These are phyloP conservation scores for Myanophis thanlyinensis DNA, from an alignment of 2,113 vertebrate genomes.

Conservation along the genomic window DNA sequence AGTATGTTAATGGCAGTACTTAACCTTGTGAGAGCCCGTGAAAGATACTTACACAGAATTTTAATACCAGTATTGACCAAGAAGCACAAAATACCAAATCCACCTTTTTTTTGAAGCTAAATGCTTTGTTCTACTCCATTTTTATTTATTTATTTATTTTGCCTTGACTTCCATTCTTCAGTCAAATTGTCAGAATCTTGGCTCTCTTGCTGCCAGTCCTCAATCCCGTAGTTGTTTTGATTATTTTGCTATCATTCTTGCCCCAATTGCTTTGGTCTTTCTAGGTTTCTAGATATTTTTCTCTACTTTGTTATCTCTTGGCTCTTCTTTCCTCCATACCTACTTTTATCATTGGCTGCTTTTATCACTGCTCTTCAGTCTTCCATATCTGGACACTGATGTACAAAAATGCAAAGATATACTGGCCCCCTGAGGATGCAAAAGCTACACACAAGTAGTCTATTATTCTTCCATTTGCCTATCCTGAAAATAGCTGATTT, in stretches of 20 bases:
- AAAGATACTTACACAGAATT: background rate
- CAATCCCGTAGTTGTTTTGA: background rate
- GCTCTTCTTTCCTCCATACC: background rate
- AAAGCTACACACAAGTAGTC: background rate
- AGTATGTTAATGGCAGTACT: background rate
- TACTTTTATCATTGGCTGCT: background rate
- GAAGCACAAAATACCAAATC: background rate
- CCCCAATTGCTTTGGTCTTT: background rate
- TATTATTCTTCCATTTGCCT: background rate
- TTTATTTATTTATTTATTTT: no score
- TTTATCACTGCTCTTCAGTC: background rate
- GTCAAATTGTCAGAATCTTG: background rate
- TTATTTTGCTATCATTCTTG: background rate
- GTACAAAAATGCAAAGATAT: background rate
- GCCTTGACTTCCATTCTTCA: background rate
- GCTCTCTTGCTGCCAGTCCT: background rate
- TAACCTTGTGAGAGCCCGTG: background rate
- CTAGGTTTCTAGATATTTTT: background rate
- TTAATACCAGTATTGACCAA: background rate
- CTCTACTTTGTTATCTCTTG: background rate
- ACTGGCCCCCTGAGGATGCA: background rate
- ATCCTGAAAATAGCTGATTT: background rate
- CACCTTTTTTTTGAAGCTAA: background rate
- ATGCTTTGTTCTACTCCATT: background rate
- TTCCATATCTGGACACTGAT: background rate